Base-by-base conservation (phyloP, 2,888 invertebrate species). In the Gymnocheta viridis region DNA sequence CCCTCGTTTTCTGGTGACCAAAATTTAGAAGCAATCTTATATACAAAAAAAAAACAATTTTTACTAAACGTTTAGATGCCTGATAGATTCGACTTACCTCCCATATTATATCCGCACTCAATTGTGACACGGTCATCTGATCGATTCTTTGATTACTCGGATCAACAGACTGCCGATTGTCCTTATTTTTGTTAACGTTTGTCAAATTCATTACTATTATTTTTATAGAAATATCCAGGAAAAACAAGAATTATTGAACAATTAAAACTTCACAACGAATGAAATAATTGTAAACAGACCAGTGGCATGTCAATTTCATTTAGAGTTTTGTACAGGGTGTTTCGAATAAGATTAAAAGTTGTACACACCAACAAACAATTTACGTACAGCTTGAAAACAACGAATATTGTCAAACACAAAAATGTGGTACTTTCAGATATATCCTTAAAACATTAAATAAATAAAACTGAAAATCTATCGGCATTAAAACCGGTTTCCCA, bases 1-100 rank as follows among this genome's bases (percentile, higher is more conserved):
- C 94, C 93, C 73, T 94, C 93, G 0, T 96, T 96, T 90, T 96
- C 96, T 0, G 98, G 97, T 0, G 98, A 96, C 99, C 99, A 99
- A 91, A 97, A 98, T 90, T 97, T 95, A 84, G 96, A 95, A 2
- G 98, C 97, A 32, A 98, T 93, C 98, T 98, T 27, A 9, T 67
- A 73, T 22, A 2, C 12, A n/a, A n/a, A 1, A 14, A n/a, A n/a
- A n/a, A 1, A 14, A 4, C 7, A 22, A 19, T 19, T n/a, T 49
- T 44, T 82, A 27, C 29, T 77, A 86, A 82, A 82, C 83, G 84
- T 86, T 86, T 86, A n/a, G 10, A 5, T 7, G 1, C 17, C 4
- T n/a, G 2, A 44, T 4, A 0, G 10, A 22, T 27, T 44, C 35
- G 12, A 88, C 92, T 91, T 93, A 97, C 97, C 93, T 96, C 95